phyloP scores from a whole-genome alignment of 2,797 vertebrate species.

The Muraenolepis orangiensis region DNA sequence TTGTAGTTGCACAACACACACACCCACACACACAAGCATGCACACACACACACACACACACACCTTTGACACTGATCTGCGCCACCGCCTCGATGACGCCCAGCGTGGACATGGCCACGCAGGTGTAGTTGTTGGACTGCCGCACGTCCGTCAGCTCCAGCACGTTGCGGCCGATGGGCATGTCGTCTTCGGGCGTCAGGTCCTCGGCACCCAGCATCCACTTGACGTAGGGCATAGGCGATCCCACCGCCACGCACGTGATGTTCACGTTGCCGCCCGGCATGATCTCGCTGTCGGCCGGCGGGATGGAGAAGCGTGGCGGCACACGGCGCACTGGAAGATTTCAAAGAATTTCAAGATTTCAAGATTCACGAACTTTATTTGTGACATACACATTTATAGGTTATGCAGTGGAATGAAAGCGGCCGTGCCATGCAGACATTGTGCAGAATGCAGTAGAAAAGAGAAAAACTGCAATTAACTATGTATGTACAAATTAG shows the following conservation, averaged over 20 bases:
- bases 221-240: slow-evolving; percentile 99
- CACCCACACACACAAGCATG: neutral
- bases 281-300: slow-evolving; percentile 98
- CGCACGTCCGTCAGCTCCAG: slow-evolving; percentile 95
- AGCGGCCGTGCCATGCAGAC: too few relatives aligned
- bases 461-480: too few relatives aligned
- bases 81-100: slow-evolving; percentile 97
- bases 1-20: too few relatives aligned
- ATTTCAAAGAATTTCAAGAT: too few relatives aligned
- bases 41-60: slow-evolving; percentile 8
- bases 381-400: too few relatives aligned
- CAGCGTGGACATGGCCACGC: slow-evolving; percentile 99
- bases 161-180: slow-evolving; percentile 98
- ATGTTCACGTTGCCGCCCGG: slow-evolving; percentile 98
- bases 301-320: slow-evolving; percentile 96
- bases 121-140: slow-evolving; percentile 98
- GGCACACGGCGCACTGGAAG: slow-evolving; percentile 92
- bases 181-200: slow-evolving; percentile 97
- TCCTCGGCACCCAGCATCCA: slow-evolving; percentile 99
- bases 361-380: too few relatives aligned
- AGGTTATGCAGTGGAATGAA: too few relatives aligned
- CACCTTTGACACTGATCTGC: slow-evolving; percentile 98
- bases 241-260: slow-evolving; percentile 96
- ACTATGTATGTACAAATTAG: too few relatives aligned
- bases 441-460: too few relatives aligned